Evolutionary conservation across 2,113 vertebrate species (phyloP).

Genomic region (Prionailurus bengalensis): DNA sequence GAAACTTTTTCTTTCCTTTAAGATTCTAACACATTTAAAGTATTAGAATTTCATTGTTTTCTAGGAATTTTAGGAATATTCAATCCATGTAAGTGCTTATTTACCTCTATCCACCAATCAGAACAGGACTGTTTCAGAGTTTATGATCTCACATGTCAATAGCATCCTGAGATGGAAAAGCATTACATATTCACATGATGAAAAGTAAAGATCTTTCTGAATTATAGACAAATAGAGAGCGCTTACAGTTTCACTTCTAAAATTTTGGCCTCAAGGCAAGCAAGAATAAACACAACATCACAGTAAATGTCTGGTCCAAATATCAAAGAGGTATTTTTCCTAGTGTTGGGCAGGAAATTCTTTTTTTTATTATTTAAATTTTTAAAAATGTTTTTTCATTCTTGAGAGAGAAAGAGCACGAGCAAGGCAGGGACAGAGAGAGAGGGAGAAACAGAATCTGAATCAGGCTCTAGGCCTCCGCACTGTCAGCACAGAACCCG

Average conservation of each 20-base stretch:
- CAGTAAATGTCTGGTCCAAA: not conserved
- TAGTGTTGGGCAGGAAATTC: not conserved
- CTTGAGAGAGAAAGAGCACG: no score
- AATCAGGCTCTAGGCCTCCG: no score
- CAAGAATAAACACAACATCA: not conserved
- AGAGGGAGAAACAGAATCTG: no score
- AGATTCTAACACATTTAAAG: not conserved
- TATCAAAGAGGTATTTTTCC: not conserved
- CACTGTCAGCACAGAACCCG: no score
- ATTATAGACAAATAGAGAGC: not conserved
- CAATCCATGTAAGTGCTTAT: not conserved
- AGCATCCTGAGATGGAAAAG: not conserved
- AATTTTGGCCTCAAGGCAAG: not conserved
- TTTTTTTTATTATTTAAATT: no score
- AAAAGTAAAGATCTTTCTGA: not conserved
- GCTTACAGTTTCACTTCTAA: not conserved
- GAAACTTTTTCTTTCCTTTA: constrained; percentile 6
- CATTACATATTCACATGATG: not conserved
- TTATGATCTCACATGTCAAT: not conserved
- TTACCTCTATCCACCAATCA: not conserved
- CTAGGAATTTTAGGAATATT: not conserved
- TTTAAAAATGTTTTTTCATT: no score
- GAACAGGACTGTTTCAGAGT: not conserved
- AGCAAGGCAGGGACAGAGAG: no score
- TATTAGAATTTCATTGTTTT: not conserved